These are phyloP conservation scores for Agonopterix heracliana DNA, from an alignment of 2,888 invertebrate genomes.

Conservation along the genomic window DNA sequence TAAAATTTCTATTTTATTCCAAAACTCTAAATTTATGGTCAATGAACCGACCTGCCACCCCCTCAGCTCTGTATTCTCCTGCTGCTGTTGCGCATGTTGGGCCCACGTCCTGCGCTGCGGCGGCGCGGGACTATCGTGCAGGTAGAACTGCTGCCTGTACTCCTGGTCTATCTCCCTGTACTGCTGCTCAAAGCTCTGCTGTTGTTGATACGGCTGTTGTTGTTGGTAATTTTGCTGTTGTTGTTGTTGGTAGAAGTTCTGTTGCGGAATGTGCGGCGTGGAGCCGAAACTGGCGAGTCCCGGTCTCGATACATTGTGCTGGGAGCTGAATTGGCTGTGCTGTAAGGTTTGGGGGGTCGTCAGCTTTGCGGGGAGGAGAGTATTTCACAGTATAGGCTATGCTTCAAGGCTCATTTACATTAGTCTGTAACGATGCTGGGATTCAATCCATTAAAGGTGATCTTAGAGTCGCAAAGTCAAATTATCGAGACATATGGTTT, in stretches of 20 bases:
- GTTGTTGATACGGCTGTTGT: slow-evolving; percentile 35
- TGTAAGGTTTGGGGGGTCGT: slow-evolving; percentile 32
- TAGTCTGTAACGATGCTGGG: too few relatives aligned
- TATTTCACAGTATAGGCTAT: background rate
- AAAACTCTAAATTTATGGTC: too few relatives aligned
- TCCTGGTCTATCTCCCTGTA: slow-evolving; percentile 47
- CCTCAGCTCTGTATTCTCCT: slow-evolving; percentile 75
- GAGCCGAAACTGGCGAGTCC: slow-evolving; percentile 56
- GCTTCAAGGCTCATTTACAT: too few relatives aligned
- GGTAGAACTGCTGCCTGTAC: slow-evolving; percentile 80
- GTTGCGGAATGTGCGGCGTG: slow-evolving; percentile 64
- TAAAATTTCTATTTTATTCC: too few relatives aligned
- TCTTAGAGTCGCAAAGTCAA: too few relatives aligned
- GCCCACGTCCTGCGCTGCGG: slow-evolving; percentile 82
- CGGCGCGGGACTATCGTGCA: slow-evolving; percentile 80
- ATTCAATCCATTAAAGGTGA: too few relatives aligned
- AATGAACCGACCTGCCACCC: slow-evolving; percentile 57
- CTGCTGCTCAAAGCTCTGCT: slow-evolving; percentile 34
- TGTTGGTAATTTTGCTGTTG: slow-evolving; percentile 38
- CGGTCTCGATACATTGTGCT: slow-evolving; percentile 67
- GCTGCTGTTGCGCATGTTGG: slow-evolving; percentile 75
- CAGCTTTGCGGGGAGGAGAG: background rate
- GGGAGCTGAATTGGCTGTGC: slow-evolving; percentile 75
- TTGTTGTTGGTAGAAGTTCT: slow-evolving; percentile 18
- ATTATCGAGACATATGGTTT: too few relatives aligned